A percentile compares a stretch with the other conserved stretches of the same genome.
phyloP scores from a whole-genome alignment of 92 coral and sea anemone species.

The Umimayanthus chanpuru region DNA sequence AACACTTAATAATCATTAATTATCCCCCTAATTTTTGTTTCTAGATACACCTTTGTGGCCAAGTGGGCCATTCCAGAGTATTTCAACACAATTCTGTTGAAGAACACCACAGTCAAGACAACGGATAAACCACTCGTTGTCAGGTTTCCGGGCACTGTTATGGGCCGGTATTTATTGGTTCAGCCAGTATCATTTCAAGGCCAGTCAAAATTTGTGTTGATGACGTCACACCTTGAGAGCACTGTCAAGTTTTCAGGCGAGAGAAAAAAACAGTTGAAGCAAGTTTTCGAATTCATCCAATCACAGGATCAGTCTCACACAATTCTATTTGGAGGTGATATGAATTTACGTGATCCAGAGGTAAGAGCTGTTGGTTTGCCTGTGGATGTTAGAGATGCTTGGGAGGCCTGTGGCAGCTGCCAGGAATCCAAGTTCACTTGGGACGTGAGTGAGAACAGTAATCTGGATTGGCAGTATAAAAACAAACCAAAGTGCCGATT shows the following conservation, averaged over 20 bases:
- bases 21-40: background rate
- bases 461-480: conserved; percentile 53
- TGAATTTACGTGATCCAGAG: conserved; percentile 84
- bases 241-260: conserved; percentile 57
- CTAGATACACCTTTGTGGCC: conserved; percentile 47
- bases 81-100: conserved; percentile 77
- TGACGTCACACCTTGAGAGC: conserved; percentile 98
- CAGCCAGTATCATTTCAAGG: conserved; percentile 71
- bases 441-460: conserved; percentile 78
- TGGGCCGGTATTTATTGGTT: conserved; percentile 90
- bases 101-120: conserved; percentile 63
- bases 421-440: conserved; percentile 78
- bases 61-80: conserved; percentile 54
- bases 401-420: conserved; percentile 83
- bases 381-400: conserved; percentile 68
- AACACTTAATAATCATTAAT: too few species aligned
- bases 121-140: conserved; percentile 47
- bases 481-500: conserved; percentile 72
- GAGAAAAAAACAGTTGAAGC: conserved; percentile 73
- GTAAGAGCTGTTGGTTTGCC: conserved; percentile 78
- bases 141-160: conserved; percentile 58
- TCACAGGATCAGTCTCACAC: conserved; percentile 58
- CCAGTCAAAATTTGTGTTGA: conserved; percentile 58
- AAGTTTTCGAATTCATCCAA: conserved; percentile 59
- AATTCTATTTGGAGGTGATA: conserved; percentile 91